Evolutionary conservation across 2,113 vertebrate genomes (phyloP).

Genomic region (Psilopsiagon aymara): DNA sequence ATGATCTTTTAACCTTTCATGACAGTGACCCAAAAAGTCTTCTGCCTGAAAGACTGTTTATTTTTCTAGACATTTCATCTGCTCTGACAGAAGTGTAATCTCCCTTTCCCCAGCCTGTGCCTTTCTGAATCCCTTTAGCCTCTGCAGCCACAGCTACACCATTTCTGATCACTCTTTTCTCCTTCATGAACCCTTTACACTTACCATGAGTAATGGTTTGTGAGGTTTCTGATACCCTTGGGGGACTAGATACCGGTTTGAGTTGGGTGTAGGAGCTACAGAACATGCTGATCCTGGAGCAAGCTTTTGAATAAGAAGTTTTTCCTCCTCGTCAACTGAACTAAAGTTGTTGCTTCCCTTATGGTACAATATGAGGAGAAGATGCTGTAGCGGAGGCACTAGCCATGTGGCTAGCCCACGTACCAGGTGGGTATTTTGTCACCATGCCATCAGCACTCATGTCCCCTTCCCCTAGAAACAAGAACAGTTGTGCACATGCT

Average conservation of each 20-base stretch:
- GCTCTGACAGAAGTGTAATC: not conserved
- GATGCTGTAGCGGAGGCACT: not conserved
- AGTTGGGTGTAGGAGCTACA: not conserved
- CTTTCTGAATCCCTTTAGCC: not conserved
- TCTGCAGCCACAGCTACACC: not conserved
- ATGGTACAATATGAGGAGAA: not conserved
- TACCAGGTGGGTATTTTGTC: slow-evolving; percentile 31
- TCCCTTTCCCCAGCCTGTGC: not conserved
- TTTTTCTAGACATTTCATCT: not conserved
- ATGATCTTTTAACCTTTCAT: not conserved
- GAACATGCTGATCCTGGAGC: not conserved
- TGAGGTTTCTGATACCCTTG: not conserved
- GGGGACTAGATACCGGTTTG: not conserved
- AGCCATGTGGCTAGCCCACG: not conserved
- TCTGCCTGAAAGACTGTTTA: not conserved
- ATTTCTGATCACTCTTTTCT: not conserved
- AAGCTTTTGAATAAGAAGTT: not conserved
- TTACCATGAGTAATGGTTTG: not conserved
- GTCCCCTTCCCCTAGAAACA: not conserved
- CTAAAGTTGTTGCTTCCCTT: not conserved
- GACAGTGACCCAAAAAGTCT: not conserved
- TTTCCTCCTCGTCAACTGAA: not conserved
- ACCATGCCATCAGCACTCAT: not conserved
- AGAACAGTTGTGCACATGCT: not conserved
- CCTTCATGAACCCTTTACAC: not conserved